A percentile compares a stretch with the other conserved stretches of the same genome.
phyloP scores from a whole-genome alignment of 2,888 invertebrate genomes.

The Dinocampus coccinellae region DNA sequence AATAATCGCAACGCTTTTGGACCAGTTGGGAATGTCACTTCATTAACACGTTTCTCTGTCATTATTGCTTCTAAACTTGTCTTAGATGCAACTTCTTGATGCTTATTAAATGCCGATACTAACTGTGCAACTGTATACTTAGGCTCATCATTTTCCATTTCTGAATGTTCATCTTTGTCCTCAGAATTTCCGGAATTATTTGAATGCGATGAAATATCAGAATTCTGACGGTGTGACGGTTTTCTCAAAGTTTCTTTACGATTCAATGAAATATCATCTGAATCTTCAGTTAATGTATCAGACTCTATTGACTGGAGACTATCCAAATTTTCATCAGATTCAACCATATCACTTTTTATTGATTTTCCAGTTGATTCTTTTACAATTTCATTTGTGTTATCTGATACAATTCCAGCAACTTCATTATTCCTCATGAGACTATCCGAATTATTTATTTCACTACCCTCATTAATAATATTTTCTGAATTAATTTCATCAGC shows the following conservation, averaged over 20 bases:
- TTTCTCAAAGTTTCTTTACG: constrained; percentile 48
- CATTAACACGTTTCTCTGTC: constrained; percentile 62
- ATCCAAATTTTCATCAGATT: constrained; percentile 63
- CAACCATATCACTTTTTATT: constrained; percentile 25
- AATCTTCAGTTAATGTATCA: constrained; percentile 66
- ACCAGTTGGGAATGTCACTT: constrained; percentile 68
- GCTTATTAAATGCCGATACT: constrained; percentile 70
- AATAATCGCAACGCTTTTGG: constrained; percentile 70
- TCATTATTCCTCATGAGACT: background rate
- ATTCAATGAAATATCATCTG: constrained; percentile 56
- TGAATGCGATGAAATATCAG: constrained; percentile 61
- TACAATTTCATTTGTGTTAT: background rate
- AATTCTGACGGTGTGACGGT: constrained; percentile 59
- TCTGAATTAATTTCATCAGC: background rate
- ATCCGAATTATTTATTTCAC: background rate
- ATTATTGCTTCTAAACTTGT: constrained; percentile 69
- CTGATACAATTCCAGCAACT: background rate
- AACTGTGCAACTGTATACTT: constrained; percentile 70
- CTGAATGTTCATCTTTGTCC: constrained; percentile 64
- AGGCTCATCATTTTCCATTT: constrained; percentile 68
- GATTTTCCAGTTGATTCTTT: background rate
- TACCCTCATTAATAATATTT: constrained; percentile 27
- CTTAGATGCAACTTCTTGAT: constrained; percentile 70
- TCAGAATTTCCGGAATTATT: constrained; percentile 63
- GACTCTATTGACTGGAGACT: constrained; percentile 66